Base-by-base conservation (phyloP, 2,888 invertebrate species). In the Danaus chrysippus region DNA sequence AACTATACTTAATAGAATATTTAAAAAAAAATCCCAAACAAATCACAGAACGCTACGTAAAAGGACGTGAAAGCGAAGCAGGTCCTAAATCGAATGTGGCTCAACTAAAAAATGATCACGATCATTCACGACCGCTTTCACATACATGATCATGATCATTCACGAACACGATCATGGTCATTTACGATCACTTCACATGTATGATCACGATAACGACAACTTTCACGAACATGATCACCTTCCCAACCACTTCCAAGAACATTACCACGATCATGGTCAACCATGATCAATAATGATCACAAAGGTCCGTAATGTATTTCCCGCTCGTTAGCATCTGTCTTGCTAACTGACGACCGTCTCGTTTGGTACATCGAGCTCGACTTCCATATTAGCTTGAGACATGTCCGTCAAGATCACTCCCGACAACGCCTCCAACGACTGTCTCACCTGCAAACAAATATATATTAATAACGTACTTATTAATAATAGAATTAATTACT, bases 361-460 rank as follows among this genome's bases (percentile, higher is more conserved):
- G 73, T 83, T 84, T 56, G 89, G 86, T 34, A 34, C 23, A 34
- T 34, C 23, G 9, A 83, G 75, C 63, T 86, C 85, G 2, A 74
- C 59, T 68, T 76, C 76, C 0, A 76, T 65, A 8, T 72, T 68
- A 19, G 69, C 68, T 44, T 91, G 88, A 59, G 78, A 79, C 82
- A 88, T 82, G 66, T 91, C 90, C 0, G 87, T 82, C 17, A 90
- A 66, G 68, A 93, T 93, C 66, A 95, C 93, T 70, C 94, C 93
- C 19, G 96, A 96, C 70, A 96, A 85, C 57, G 95, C 94, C 86
- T 96, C 96, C 77, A 96, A 83, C 61, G 95, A 96, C 82, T 96
- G 94, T 67, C 96, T 93, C 64, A 96, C 95, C 96, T 96, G 83
- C 2, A 88, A 87, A 64, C 62, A 73, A 43, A 71, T 56, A n/a